These are phyloP conservation scores for Acleris sparsana DNA, from an alignment of 2,888 invertebrate genomes.

Conservation along the genomic window DNA sequence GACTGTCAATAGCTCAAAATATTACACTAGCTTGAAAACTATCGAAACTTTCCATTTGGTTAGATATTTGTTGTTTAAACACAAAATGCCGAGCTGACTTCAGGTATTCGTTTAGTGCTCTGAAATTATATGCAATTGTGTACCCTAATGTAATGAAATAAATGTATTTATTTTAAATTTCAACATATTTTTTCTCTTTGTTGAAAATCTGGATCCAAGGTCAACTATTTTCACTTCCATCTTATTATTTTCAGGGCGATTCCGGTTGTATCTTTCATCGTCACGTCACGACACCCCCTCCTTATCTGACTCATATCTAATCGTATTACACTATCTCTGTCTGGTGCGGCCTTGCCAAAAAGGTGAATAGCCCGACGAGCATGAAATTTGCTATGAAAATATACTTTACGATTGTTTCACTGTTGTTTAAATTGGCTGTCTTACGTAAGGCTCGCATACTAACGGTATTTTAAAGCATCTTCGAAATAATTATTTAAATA, in stretches of 20 bases:
- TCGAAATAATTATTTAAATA: too few relatives aligned
- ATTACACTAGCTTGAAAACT: too few relatives aligned
- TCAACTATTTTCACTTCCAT: conserved; percentile 22
- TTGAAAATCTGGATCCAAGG: conserved; percentile 2
- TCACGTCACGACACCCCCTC: conserved; percentile 36
- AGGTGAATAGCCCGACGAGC: conserved; percentile 59
- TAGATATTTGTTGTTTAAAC: too few relatives aligned
- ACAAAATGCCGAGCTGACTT: too few relatives aligned
- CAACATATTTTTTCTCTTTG: too few relatives aligned
- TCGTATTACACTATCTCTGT: conserved; percentile 43
- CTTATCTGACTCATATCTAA: conserved; percentile 40
- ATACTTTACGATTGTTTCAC: conserved; percentile 33
- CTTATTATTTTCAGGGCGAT: conserved; percentile 36
- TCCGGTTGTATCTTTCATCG: conserved; percentile 48
- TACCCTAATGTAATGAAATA: too few relatives aligned
- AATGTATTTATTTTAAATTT: too few relatives aligned
- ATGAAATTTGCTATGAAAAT: conserved; percentile 41
- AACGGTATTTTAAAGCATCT: too few relatives aligned
- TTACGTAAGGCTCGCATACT: conserved; percentile 18
- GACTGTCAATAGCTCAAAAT: too few relatives aligned
- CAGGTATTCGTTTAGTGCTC: too few relatives aligned
- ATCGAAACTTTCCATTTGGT: too few relatives aligned
- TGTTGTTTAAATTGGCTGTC: conserved; percentile 25
- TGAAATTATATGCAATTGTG: too few relatives aligned
- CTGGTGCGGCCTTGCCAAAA: conserved; percentile 58